phyloP scores from a whole-genome alignment of 2,888 invertebrate genomes.

The Gnatocerus cornutus region DNA sequence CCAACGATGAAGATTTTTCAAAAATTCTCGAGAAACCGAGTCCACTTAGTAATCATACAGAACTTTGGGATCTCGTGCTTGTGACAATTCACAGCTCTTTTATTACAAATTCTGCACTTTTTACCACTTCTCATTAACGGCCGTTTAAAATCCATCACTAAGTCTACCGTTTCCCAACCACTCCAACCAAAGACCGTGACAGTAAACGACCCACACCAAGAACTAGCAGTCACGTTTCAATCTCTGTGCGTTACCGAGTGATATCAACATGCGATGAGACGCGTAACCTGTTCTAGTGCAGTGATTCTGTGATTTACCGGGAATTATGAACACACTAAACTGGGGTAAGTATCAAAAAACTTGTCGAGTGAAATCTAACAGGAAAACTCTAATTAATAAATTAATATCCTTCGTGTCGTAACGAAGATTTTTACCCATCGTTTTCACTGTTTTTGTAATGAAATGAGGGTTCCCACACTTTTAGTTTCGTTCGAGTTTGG shows the following conservation, averaged over 20 bases:
- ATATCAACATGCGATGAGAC: constrained; percentile 28
- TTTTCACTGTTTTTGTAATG: constrained; percentile 5
- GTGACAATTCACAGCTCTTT: too few species aligned
- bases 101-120: background rate
- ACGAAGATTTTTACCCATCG: background rate
- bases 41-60: too few species aligned
- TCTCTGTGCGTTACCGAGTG: background rate
- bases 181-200: constrained; percentile 24
- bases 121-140: constrained; percentile 13
- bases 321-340: background rate
- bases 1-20: too few species aligned
- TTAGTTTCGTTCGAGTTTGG: constrained; percentile 31
- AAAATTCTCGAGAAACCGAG: too few species aligned
- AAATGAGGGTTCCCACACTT: constrained; percentile 33
- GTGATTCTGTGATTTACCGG: constrained; percentile 7
- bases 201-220: constrained; percentile 17
- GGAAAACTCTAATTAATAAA: constrained; percentile 7
- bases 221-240: constrained; percentile 21
- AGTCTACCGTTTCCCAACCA: constrained; percentile 20
- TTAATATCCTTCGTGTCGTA: background rate
- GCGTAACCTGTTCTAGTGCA: constrained; percentile 6
- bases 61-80: too few species aligned
- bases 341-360: constrained; percentile 5
- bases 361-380: too few species aligned
- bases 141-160: constrained; percentile 18